Evolutionary conservation across 2,888 invertebrate species (phyloP).

Genomic region (Lymantria monacha): DNA sequence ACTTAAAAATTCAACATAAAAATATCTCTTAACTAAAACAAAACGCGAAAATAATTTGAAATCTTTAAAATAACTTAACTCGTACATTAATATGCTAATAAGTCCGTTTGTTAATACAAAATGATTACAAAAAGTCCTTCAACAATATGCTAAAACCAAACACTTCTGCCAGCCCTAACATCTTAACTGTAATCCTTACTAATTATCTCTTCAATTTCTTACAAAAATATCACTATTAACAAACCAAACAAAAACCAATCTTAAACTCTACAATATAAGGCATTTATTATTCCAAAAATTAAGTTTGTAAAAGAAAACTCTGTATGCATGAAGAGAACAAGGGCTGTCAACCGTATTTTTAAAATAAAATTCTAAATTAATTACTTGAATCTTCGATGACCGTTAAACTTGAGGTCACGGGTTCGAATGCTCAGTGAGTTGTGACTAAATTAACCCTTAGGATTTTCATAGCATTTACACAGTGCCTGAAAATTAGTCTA

Average conservation of each 20-base stretch:
- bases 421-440: too few relatives aligned
- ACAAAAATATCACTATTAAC: slow-evolving; percentile 10
- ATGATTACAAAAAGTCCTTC: slow-evolving; percentile 24
- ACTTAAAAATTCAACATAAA: too few relatives aligned
- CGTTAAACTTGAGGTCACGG: too few relatives aligned
- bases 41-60: too few relatives aligned
- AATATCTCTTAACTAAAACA: too few relatives aligned
- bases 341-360: neutral
- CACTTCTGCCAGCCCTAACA: slow-evolving; percentile 13
- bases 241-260: slow-evolving; percentile 9
- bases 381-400: too few relatives aligned
- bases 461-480: too few relatives aligned
- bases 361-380: neutral
- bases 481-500: too few relatives aligned
- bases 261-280: neutral
- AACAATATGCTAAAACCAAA: slow-evolving; percentile 23
- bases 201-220: slow-evolving; percentile 40
- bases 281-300: neutral
- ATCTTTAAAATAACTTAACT: neutral
- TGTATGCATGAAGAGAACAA: slow-evolving; percentile 38
- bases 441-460: too few relatives aligned
- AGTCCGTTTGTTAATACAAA: slow-evolving; percentile 20
- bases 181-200: slow-evolving; percentile 37
- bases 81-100: slow-evolving; percentile 27
- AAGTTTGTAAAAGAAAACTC: slow-evolving; percentile 24